These are phyloP conservation scores for Drosophila paracracens DNA, from an alignment of 2,888 invertebrate genomes.

Conservation along the genomic window DNA sequence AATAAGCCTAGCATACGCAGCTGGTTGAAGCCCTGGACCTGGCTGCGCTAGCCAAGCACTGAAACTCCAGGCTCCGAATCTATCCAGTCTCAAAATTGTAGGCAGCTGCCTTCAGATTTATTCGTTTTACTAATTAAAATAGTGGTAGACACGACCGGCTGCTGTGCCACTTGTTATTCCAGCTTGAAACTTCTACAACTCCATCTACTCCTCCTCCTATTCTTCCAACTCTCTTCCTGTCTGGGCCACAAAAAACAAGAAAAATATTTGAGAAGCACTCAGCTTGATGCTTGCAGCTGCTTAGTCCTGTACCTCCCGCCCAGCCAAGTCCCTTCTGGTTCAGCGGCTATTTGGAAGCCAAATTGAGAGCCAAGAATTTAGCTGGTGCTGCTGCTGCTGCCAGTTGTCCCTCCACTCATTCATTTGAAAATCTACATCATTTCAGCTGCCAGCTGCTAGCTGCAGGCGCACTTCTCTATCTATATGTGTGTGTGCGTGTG, in stretches of 20 bases:
- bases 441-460: conserved; percentile 26
- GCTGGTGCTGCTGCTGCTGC: conserved; percentile 7
- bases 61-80: neutral
- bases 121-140: conserved; percentile 55
- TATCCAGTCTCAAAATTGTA: conserved; percentile 29
- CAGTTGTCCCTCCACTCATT: conserved; percentile 53
- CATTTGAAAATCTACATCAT: conserved; percentile 75
- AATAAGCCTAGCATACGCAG: conserved; percentile 10
- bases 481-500: conserved; percentile 8
- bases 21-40: conserved; percentile 63
- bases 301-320: conserved; percentile 10
- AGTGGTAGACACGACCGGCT: conserved; percentile 20
- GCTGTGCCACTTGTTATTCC: neutral
- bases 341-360: conserved; percentile 15
- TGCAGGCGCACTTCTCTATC: conserved; percentile 13
- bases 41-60: conserved; percentile 46
- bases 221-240: neutral
- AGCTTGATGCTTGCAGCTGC: conserved; percentile 10
- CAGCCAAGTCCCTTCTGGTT: conserved; percentile 11
- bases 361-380: conserved; percentile 8
- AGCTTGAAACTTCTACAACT: neutral
- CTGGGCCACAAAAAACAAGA: conserved; percentile 9
- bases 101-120: conserved; percentile 22
- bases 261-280: conserved; percentile 45
- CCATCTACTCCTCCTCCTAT: neutral